Evolutionary conservation across 2,888 invertebrate species (phyloP), one percentile per base, ranked within the genome.

Genomic region (Abscondita cerata): DNA sequence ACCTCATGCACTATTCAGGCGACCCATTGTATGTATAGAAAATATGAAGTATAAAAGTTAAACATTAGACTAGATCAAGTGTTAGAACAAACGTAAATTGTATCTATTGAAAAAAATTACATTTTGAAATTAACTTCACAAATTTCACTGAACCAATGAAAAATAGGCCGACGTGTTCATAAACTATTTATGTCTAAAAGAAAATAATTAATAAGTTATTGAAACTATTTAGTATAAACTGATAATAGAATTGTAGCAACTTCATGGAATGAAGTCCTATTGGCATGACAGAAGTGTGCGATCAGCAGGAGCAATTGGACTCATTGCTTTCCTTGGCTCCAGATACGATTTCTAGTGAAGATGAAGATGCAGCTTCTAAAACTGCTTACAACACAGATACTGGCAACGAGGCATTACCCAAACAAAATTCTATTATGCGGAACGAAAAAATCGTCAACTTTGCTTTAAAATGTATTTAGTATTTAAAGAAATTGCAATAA

Each of bases 401-500:
- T 16, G 33, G 12, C 52, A 25, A 52, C 15, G n/a, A 31, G 9
- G 12, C 11, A 9, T 40, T 19, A 44, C 11, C 12, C 19, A 46
- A 33, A 18, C 25, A 25, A 25, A 25, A 6, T n/a, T 25, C 25
- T 25, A 6, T 25, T 18, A 33, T 16, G 16, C 16, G 18, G 41
- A 13, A 12, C 13, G 9, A 52, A 12, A 52, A n/a, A 33, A 12
- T 65, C 55, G 48, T n/a, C 41, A 54, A 19, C 36, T 61, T 13
- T 36, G 40, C 2, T 38, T 48, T 36, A 85, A 82, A 73, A 85
- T 86, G 85, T 80, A 87, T 66, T 84, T 86, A 78, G 82, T 90
- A 70, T 81, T 86, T 65, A 86, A 87, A 75, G 89, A 90, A 81
- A 79, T 87, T 65, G 82, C 86, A 66, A 85, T 90, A 72, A 84